Evolutionary conservation across 2,888 invertebrate species (phyloP).

Genomic region (Dascillus cervinus): DNA sequence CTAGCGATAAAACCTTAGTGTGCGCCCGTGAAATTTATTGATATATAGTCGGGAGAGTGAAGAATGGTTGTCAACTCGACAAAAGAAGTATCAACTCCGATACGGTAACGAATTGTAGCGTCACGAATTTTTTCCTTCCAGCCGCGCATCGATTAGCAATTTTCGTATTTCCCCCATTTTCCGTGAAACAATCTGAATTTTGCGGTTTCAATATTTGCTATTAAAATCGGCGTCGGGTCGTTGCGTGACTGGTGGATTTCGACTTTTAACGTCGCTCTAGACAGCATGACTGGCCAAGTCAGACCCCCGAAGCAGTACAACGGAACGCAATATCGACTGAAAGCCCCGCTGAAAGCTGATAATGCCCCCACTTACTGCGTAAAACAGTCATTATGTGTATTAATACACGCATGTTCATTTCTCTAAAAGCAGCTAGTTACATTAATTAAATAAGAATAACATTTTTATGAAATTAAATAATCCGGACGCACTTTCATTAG

Average conservation of each 20-base stretch:
- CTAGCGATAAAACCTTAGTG: constrained; percentile 10
- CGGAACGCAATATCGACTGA: constrained; percentile 9
- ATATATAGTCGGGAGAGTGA: constrained; percentile 8
- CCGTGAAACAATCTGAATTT: no score
- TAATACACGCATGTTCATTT: constrained; percentile 5
- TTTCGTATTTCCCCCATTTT: no score
- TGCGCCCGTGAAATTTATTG: constrained; percentile 10
- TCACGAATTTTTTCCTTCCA: no score
- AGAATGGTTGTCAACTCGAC: constrained; percentile 8
- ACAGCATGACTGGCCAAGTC: constrained; percentile 7
- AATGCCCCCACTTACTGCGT: constrained; percentile 3
- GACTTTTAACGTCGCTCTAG: no score
- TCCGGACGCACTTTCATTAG: no score
- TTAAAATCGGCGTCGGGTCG: no score
- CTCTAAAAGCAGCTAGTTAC: no score
- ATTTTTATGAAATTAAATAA: no score
- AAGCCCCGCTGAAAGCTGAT: constrained; percentile 4
- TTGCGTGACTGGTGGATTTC: no score
- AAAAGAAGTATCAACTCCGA: constrained; percentile 11
- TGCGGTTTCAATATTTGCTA: no score
- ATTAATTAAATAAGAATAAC: no score
- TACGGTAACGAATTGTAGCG: constrained; percentile 8
- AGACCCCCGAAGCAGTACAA: constrained; percentile 5
- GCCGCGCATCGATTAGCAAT: no score
- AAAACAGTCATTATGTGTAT: constrained; percentile 7